Evolutionary conservation across 2,797 vertebrate genomes (phyloP).

Genomic region (Hydrocynus forskahlii): DNA sequence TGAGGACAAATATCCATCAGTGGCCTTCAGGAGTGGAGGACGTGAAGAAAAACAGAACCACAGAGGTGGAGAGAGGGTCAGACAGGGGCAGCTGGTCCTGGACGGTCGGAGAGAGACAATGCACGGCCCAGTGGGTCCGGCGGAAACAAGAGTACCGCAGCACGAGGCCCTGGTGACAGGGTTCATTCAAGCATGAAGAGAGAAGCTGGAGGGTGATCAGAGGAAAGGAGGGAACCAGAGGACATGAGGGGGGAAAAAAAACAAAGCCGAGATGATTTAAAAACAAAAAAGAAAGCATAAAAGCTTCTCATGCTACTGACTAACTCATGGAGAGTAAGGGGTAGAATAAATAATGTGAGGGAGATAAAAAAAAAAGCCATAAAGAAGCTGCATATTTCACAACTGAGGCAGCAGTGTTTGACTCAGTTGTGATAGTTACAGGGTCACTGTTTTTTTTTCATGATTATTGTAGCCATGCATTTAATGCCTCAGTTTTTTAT

Average conservation of each 20-base stretch:
- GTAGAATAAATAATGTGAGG: background rate
- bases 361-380: constrained; percentile 28
- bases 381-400: background rate
- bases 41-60: constrained; percentile 5
- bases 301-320: background rate
- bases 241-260: constrained; percentile 4
- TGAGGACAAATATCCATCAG: background rate
- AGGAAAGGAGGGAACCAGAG: constrained; percentile 4
- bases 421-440: background rate
- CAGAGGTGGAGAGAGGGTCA: constrained; percentile 17
- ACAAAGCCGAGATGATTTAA: constrained; percentile 18
- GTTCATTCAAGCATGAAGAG: background rate
- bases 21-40: constrained; percentile 14
- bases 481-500: constrained; percentile 25
- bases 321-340: background rate
- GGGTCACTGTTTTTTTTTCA: background rate
- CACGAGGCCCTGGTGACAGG: constrained; percentile 83
- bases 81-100: constrained; percentile 61
- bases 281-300: background rate
- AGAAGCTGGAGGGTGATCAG: constrained; percentile 1
- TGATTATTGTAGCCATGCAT: constrained; percentile 8
- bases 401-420: background rate
- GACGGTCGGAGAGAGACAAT: constrained; percentile 65
- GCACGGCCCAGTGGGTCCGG: constrained; percentile 78
- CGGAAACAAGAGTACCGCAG: constrained; percentile 77